Percentiles rank a stretch among this genome's conserved stretches.
These are phyloP conservation scores for Sminthopsis crassicaudata DNA, from an alignment of 2,113 vertebrate species.

Conservation along the genomic window DNA sequence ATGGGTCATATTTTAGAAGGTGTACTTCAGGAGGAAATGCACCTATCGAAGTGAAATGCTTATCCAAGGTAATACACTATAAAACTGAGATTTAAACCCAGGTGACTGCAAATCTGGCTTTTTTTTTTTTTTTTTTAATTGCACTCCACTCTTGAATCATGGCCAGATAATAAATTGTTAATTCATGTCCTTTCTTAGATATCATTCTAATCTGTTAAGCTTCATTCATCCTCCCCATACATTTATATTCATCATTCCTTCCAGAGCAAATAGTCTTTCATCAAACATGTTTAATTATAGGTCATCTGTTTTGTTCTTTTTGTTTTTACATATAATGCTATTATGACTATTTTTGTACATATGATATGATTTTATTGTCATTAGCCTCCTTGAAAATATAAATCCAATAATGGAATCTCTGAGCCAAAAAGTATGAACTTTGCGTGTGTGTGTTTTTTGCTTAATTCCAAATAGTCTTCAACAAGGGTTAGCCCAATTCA, in stretches of 20 bases:
- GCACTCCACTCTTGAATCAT: background rate
- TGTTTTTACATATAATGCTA: background rate
- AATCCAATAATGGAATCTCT: background rate
- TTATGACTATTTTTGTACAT: background rate
- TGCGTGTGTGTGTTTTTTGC: background rate
- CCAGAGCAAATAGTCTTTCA: background rate
- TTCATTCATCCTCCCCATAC: background rate
- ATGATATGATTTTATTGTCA: background rate
- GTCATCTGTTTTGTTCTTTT: background rate
- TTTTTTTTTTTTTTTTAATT: background rate
- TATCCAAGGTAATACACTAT: background rate
- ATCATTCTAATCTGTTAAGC: background rate
- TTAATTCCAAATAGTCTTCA: background rate
- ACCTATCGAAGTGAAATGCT: background rate
- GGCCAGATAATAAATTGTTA: background rate
- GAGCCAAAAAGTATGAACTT: background rate
- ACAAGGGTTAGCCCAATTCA: background rate
- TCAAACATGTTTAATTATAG: background rate
- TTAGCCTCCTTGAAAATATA: background rate
- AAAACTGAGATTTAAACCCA: background rate
- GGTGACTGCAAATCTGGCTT: background rate
- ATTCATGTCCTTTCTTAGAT: background rate
- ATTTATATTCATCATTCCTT: background rate
- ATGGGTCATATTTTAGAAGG: background rate
- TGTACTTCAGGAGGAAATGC: background rate